Percentiles rank a stretch among this genome's conserved stretches.
Evolutionary conservation across 2,113 vertebrate genomes (phyloP).

Genomic region (Cyanoramphus novaezelandiae): DNA sequence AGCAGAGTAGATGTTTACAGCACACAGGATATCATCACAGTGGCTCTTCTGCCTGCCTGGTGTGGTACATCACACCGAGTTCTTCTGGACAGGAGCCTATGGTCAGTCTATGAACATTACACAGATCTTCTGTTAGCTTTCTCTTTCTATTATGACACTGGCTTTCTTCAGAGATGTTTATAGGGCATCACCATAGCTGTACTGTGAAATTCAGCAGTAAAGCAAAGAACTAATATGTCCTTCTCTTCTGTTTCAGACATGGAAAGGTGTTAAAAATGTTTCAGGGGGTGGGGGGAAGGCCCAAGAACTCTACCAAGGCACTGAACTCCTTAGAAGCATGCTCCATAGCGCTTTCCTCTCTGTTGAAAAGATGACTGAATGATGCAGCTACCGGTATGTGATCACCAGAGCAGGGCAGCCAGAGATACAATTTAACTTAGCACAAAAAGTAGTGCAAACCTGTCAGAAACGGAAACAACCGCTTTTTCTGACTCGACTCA

Average conservation of each 20-base stretch:
- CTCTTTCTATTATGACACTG: fast-evolving
- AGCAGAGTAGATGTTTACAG: neutral
- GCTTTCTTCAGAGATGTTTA: neutral
- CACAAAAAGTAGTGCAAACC: neutral
- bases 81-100: neutral
- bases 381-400: neutral
- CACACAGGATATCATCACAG: neutral
- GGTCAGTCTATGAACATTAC: neutral
- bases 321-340: neutral
- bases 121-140: neutral
- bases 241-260: fast-evolving
- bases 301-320: neutral
- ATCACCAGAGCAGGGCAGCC: neutral
- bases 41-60: neutral
- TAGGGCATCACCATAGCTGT: fast-evolving
- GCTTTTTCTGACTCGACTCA: neutral
- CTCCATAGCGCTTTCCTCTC: no score
- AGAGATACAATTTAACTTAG: neutral
- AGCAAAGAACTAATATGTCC: fast-evolving
- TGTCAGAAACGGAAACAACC: neutral
- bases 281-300: neutral
- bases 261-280: neutral
- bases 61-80: fast-evolving
- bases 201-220: neutral
- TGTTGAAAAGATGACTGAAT: neutral